A percentile compares a stretch with the other conserved stretches of the same genome.
These are phyloP conservation scores for Tarsius wallacei DNA, from an alignment of 2,797 vertebrate genomes.

Conservation along the genomic window DNA sequence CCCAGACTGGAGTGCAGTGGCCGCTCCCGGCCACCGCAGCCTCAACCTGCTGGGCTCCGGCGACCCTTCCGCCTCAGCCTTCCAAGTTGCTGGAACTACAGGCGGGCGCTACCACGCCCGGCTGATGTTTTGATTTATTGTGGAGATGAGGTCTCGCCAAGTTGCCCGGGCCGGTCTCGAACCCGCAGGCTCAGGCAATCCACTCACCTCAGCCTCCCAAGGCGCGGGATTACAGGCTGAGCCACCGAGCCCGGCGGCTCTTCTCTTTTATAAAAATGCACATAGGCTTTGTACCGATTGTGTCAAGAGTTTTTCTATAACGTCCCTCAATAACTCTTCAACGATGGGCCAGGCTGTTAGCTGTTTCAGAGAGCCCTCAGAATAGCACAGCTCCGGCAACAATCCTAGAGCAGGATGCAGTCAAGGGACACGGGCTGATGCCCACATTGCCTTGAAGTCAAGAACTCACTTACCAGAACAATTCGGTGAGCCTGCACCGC, in stretches of 20 bases:
- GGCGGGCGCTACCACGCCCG: too few species aligned
- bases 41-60: too few species aligned
- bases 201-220: too few species aligned
- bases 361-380: constrained; percentile 32
- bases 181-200: too few species aligned
- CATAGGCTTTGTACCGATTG: neutral
- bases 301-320: neutral
- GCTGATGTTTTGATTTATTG: too few species aligned
- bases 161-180: too few species aligned
- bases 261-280: neutral
- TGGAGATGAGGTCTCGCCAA: too few species aligned
- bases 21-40: too few species aligned
- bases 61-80: too few species aligned
- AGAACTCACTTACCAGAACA: neutral
- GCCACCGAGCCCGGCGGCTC: neutral
- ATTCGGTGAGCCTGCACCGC: neutral
- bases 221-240: too few species aligned
- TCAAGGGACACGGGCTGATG: neutral
- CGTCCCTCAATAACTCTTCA: constrained; percentile 12
- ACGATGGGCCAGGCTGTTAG: neutral
- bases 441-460: neutral
- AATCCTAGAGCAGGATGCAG: neutral
- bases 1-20: too few species aligned
- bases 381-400: constrained; percentile 7
- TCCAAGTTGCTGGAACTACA: too few species aligned